Base-by-base conservation (phyloP, 1,140 invertebrate species). In the Phthorimaea operculella region DNA sequence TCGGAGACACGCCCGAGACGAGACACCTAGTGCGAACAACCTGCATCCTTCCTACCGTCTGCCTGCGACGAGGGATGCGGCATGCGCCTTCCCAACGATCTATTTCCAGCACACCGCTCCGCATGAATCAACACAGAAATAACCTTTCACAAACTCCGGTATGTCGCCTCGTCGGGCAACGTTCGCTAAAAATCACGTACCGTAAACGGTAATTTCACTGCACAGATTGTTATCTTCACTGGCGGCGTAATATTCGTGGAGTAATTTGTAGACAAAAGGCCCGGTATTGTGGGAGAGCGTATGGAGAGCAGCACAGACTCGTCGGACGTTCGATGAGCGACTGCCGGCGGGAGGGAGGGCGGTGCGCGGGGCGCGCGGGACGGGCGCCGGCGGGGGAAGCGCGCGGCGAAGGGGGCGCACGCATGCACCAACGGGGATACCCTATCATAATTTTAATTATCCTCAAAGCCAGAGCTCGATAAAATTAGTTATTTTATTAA, bases 111-210 rank as follows among this genome's bases (percentile, higher is more conserved):
- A 77, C 76, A 71, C 74, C 73, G 74, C 79, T 80, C 74, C 70
- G 79, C 74, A 82, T 83, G 78, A 83, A 83, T 83, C 82, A 80
- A 83, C 79, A 81, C 82, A 78, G 67, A 85, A 85, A 85, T 85
- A 85, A 83, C 78, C 80, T 81, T 83, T 79, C 77, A 85, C 71
- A 69, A 76, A 72, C 69, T 70, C 74, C 53, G 66, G 68, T 75
- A 78, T 75, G 66, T 75, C 59, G 71, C 75, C 76, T 70, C 71
- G 70, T 71, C 71, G 58, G 69, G 67, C 61, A 77, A 76, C 66
- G 72, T 76, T 72, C 54, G 60, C 62, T 64, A 70, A 68, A 73
- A 70, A 62, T 65, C 78, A 83, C 81, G 57, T 84, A 84, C 81
- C 81, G 76, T 74, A 70, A 79, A 76, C 76, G 72, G 69, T 75